phyloP scores from a whole-genome alignment of 2,888 invertebrate genomes.

The Watsonalla binaria region DNA sequence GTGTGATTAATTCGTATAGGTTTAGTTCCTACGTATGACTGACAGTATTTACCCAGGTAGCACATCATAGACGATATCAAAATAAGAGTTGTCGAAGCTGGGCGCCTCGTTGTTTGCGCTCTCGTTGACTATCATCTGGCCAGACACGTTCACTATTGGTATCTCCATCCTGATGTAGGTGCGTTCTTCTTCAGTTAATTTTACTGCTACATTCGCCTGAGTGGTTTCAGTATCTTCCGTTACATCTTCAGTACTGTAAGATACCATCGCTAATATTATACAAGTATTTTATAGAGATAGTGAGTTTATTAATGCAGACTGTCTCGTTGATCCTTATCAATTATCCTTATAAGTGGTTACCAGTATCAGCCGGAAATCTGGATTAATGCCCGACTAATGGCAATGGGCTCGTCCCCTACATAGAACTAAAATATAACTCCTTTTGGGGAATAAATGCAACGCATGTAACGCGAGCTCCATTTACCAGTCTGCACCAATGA shows the following conservation, averaged over 20 bases:
- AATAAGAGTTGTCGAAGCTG: constrained; percentile 28
- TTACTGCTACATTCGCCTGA: not conserved
- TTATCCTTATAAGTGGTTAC: too few relatives aligned
- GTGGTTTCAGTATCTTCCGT: constrained; percentile 5
- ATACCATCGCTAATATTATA: too few relatives aligned
- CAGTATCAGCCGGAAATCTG: too few relatives aligned
- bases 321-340: too few relatives aligned
- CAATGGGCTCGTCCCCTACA: too few relatives aligned
- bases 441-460: too few relatives aligned
- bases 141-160: constrained; percentile 58
- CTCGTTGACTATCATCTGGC: constrained; percentile 21
- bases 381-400: too few relatives aligned
- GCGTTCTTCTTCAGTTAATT: constrained; percentile 5
- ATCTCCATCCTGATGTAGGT: constrained; percentile 41
- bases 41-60: constrained; percentile 38
- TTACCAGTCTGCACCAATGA: too few relatives aligned
- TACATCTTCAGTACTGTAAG: constrained; percentile 4
- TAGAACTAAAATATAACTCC: too few relatives aligned
- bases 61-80: constrained; percentile 50
- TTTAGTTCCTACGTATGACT: not conserved
- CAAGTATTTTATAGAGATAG: too few relatives aligned
- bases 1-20: not conserved
- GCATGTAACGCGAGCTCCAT: too few relatives aligned
- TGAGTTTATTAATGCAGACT: too few relatives aligned
- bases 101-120: constrained; percentile 9